Base-by-base conservation (phyloP, 2,113 vertebrate species). In the Vidua chalybeata region DNA sequence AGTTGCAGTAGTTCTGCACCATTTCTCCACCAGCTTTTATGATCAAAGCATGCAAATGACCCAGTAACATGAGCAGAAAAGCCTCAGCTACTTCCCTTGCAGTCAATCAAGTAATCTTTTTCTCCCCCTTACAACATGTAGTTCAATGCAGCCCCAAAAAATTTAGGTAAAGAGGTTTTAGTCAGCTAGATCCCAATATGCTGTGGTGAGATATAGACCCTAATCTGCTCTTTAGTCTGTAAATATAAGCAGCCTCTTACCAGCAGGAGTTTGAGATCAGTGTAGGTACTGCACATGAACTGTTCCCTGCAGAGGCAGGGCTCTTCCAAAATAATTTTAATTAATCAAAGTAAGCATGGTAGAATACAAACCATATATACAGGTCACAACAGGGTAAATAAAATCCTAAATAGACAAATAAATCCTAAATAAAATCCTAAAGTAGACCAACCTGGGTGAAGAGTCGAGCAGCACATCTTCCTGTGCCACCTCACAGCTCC, bases 381-480 rank as follows among this genome's bases (percentile, higher is more conserved):
- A 51, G 37, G 5, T 67, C 28, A 45, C 23, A 43, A 7, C 10
- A 75, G 52, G 22, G 49, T 17, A 56, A 82, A 43, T 2, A 43
- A 48, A 61, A 28, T 1, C 17, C 23, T 13, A 15, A 80, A 58
- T 4, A 59, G 56, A 16, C 15, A 59, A 59, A 35, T 24, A 59
- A 24, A 24, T 16, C n/a, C 56, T 12, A 52, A 82, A 43, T 2
- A 39, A 48, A 56, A 33, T 1, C 21, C 20, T 11, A 9, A 80
- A 51, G 9, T 0, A 31, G 51, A 95, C 98, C 7, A 96, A 99
- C 98, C 98, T 98, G 26, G 96, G 43, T 10, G 96, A 58, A 9
- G 94, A 85, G 46, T 95, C 86, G 41, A 74, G 74, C 5, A 64
- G 74, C 18, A 62, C 37, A 51, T 98, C 97, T 17, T 97, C 84